Conservation (phyloP, 2,888 invertebrate species). For the Zaprionus lineosus region DNA sequence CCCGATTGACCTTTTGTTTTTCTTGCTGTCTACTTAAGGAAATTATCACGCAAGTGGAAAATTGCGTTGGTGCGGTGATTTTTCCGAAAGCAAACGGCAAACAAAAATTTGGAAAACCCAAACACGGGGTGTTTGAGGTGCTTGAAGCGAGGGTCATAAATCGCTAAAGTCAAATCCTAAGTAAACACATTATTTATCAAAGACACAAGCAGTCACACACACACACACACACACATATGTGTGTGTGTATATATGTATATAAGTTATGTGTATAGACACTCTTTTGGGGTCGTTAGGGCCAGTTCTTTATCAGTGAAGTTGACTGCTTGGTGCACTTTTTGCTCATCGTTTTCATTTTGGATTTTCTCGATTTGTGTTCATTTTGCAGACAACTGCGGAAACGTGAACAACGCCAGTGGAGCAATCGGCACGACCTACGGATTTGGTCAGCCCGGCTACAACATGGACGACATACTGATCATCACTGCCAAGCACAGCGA, state of each 20-base stretch:
- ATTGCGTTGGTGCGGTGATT: slow-evolving; percentile 19
- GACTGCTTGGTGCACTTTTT: slow-evolving; percentile 39
- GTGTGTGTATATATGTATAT: not conserved
- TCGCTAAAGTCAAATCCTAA: slow-evolving; percentile 76
- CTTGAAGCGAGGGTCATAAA: slow-evolving; percentile 58
- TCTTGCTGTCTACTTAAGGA: slow-evolving; percentile 15
- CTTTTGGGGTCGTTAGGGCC: slow-evolving; percentile 61
- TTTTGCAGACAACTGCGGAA: slow-evolving; percentile 82
- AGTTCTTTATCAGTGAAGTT: slow-evolving; percentile 63
- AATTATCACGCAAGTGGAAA: slow-evolving; percentile 52
- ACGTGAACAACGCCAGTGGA: slow-evolving; percentile 77
- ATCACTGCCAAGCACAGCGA: slow-evolving; percentile 91
- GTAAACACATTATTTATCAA: slow-evolving; percentile 78
- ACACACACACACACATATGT: slow-evolving; percentile 1
- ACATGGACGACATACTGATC: slow-evolving; percentile 92
- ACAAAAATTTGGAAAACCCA: slow-evolving; percentile 35
- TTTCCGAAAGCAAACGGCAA: slow-evolving; percentile 32
- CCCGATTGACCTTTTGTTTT: slow-evolving; percentile 39
- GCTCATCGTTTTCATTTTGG: slow-evolving; percentile 33
- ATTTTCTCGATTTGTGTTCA: slow-evolving; percentile 66
- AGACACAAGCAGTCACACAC: slow-evolving; percentile 28
- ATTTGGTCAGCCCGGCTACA: slow-evolving; percentile 75
- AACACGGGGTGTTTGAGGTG: slow-evolving; percentile 59
- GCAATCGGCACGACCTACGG: slow-evolving; percentile 35
- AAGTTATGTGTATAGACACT: not conserved